Evolutionary conservation across 1,140 invertebrate genomes (phyloP).

Genomic region (Rhopalosiphum maidis): DNA sequence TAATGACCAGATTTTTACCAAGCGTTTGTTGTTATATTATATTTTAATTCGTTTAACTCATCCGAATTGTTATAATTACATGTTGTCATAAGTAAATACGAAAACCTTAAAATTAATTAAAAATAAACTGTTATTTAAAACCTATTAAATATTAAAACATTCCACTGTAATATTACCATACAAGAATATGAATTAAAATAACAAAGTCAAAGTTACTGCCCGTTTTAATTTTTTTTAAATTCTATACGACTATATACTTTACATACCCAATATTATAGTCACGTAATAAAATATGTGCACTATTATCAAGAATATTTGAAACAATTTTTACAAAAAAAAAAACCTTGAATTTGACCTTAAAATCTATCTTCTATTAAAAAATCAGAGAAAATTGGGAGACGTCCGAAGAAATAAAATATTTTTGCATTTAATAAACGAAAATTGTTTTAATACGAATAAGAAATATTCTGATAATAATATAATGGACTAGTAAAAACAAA

Average conservation of each 20-base stretch:
- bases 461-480: not conserved
- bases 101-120: not conserved
- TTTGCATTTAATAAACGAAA: not conserved
- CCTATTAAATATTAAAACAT: not conserved
- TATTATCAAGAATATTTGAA: not conserved
- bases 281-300: not conserved
- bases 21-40: not conserved
- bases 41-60: not conserved
- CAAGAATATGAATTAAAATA: not conserved
- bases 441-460: not conserved
- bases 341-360: not conserved
- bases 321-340: not conserved
- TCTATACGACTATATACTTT: not conserved
- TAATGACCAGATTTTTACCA: slow-evolving; percentile 9
- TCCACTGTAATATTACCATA: not conserved
- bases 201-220: not conserved
- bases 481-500: not conserved
- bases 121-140: not conserved
- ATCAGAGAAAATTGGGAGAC: not conserved
- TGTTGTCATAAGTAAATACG: not conserved
- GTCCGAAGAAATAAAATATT: not conserved
- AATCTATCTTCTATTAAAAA: not conserved
- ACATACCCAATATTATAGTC: not conserved
- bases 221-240: not conserved
- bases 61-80: not conserved